Evolutionary conservation across 1,140 invertebrate species (phyloP), one percentile per base, ranked within the genome.

Genomic region (Cydia pomonella): DNA sequence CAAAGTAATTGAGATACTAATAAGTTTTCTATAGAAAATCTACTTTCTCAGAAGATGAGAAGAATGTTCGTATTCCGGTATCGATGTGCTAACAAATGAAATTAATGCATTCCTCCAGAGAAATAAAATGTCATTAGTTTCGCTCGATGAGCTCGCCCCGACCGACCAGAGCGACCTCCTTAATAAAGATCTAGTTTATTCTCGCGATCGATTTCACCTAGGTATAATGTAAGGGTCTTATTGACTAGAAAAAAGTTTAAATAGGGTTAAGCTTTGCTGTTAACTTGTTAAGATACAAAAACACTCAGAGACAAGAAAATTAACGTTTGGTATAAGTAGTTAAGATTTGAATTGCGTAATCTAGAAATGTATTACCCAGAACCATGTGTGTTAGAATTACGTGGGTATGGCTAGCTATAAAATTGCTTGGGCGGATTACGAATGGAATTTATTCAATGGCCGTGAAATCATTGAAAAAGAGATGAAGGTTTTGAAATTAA

Each of bases 41-140:
- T 78, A 88, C 83, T 89, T 87, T 83, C 73, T 79, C 77, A 73
- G 75, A 82, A 83, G 84, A 84, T 76, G 80, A 83, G 81, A 81
- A 80, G 77, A 82, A 86, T 84, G 81, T 79, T 69, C 80, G 81
- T 83, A 79, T 83, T 81, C 83, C 83, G 84, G 82, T 84, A 83
- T 82, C 90, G 83, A 87, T 88, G 86, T 82, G 84, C 86, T 85
- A 86, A 87, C 89, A 92, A 92, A 92, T 92, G 88, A 92, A 92
- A 92, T 92, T 92, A 92, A 91, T 91, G 87, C 86, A 91, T 90
- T 87, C 82, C 91, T 92, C 91, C 75, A 80, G 91, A 88, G 91
- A 91, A 89, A 91, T 92, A 91, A 91, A 91, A 91, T 90, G 88
- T 91, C 87, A 92, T 92, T 92, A 92, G 88, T 88, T 88, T 84